These are phyloP conservation scores for Alcis repandata DNA, from an alignment of 2,888 invertebrate species.

Conservation along the genomic window DNA sequence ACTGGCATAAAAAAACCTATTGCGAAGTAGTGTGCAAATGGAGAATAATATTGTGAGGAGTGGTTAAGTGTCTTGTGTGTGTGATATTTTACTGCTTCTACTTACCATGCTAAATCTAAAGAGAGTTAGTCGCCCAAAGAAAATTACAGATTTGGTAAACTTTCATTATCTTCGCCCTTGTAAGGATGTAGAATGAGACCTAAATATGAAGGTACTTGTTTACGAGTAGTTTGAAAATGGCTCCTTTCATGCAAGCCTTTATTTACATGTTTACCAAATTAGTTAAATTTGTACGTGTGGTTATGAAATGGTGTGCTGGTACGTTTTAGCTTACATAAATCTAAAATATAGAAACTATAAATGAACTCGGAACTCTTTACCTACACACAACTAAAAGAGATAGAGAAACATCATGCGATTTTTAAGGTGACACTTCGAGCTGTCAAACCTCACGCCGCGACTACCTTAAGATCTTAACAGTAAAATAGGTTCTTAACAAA, in stretches of 20 bases:
- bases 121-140: not conserved
- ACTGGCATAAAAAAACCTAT: no score
- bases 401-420: no score
- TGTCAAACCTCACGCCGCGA: no score
- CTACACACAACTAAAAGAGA: no score
- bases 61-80: no score
- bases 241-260: conserved; percentile 19
- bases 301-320: conserved; percentile 12
- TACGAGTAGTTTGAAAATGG: conserved; percentile 3
- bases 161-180: conserved; percentile 3
- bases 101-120: not conserved
- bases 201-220: not conserved
- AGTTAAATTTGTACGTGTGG: conserved; percentile 18
- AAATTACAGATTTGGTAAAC: conserved; percentile 15
- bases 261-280: conserved; percentile 12
- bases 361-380: not conserved
- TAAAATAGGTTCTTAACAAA: no score
- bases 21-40: no score
- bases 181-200: conserved; percentile 17
- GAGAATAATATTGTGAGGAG: no score
- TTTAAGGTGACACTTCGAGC: no score
- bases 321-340: not conserved
- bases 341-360: not conserved
- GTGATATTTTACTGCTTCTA: no score
- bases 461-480: no score